These are phyloP conservation scores for Uria aalge DNA, from an alignment of 2,113 vertebrate genomes.

Conservation along the genomic window DNA sequence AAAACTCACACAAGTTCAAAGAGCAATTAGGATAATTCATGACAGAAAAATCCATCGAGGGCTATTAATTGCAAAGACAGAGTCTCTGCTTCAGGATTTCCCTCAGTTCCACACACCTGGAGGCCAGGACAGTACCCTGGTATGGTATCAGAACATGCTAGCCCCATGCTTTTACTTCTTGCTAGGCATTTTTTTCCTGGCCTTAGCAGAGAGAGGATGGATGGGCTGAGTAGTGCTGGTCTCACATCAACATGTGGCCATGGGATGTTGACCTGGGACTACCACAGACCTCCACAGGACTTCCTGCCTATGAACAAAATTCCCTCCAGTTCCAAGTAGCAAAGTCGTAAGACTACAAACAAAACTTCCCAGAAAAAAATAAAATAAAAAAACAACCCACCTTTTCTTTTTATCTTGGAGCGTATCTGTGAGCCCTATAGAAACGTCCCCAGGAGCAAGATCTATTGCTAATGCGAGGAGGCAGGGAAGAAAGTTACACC, in stretches of 20 bases:
- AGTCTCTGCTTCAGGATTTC: background rate
- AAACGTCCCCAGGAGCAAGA: background rate
- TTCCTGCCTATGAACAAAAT: background rate
- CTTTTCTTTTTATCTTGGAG: background rate
- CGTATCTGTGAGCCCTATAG: background rate
- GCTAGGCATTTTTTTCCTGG: background rate
- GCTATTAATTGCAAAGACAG: background rate
- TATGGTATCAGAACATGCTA: background rate
- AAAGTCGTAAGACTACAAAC: background rate
- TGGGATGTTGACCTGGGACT: background rate
- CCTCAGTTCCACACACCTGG: background rate
- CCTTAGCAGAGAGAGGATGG: background rate
- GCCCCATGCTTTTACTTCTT: background rate
- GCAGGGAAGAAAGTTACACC: background rate
- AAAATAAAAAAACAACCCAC: background rate
- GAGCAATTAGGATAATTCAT: background rate
- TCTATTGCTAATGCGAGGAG: background rate
- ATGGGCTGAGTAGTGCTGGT: background rate
- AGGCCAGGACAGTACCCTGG: background rate
- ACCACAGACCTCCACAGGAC: background rate
- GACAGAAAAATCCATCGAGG: background rate
- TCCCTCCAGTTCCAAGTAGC: background rate
- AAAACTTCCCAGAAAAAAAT: background rate
- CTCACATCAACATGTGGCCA: accelerated
- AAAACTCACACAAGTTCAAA: background rate